Conservation (phyloP, 2,888 invertebrate species). For the Stenodema calcarata region DNA sequence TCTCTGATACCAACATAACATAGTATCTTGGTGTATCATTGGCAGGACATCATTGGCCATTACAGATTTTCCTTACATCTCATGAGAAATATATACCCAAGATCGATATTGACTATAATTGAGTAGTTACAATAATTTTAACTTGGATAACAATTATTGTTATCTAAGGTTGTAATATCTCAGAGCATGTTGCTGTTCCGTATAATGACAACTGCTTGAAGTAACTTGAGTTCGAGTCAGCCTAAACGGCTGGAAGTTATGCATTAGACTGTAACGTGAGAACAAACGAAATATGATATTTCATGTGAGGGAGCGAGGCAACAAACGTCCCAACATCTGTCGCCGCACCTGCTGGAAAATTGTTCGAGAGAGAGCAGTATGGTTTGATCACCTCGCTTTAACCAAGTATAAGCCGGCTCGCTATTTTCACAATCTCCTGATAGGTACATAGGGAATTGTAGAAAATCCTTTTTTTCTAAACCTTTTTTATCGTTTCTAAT, state of each 20-base stretch:
- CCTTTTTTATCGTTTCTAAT: too few species aligned
- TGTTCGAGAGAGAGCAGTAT: not conserved
- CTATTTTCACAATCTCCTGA: not conserved
- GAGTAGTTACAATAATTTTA: too few species aligned
- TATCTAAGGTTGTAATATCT: too few species aligned
- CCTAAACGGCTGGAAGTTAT: not conserved
- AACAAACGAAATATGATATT: not conserved
- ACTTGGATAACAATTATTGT: too few species aligned
- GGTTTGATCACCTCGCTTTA: not conserved
- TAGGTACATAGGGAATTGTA: not conserved
- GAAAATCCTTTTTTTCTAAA: not conserved
- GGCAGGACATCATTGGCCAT: too few species aligned
- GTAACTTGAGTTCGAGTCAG: not conserved
- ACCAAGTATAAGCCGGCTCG: not conserved
- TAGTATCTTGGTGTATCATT: too few species aligned
- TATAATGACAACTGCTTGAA: not conserved
- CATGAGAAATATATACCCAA: too few species aligned
- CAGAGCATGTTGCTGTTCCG: too few species aligned
- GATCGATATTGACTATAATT: too few species aligned
- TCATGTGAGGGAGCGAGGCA: not conserved
- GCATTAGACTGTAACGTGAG: not conserved
- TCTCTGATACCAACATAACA: too few species aligned
- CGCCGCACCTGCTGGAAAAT: not conserved
- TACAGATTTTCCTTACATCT: too few species aligned
- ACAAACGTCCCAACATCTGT: not conserved